Percentiles rank a stretch among this genome's conserved stretches.
Conservation (phyloP, 2,113 vertebrate genomes). For the Gobio gobio region DNA sequence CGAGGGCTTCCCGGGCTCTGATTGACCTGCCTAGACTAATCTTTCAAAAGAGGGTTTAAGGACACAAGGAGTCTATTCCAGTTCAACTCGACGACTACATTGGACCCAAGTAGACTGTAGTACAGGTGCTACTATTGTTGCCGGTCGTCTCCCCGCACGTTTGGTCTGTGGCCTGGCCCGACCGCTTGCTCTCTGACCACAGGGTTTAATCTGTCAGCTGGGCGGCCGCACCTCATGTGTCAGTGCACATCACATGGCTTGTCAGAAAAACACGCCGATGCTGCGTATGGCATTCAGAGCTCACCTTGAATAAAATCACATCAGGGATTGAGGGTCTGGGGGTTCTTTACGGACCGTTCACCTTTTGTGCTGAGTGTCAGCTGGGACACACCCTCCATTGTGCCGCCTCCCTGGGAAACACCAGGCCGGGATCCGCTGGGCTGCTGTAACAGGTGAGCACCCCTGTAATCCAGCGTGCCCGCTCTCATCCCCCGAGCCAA, state of each 20-base stretch:
- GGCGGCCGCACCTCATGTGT: conserved; percentile 56
- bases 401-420: conserved; percentile 61
- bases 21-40: conserved; percentile 63
- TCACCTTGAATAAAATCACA: conserved; percentile 56
- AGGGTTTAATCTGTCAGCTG: conserved; percentile 42
- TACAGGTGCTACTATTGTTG: conserved; percentile 65
- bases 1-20: conserved; percentile 43
- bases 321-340: conserved; percentile 33
- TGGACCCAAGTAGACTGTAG: background rate
- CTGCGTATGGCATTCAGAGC: conserved; percentile 34
- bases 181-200: conserved; percentile 22
- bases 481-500: conserved; percentile 11
- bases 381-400: conserved; percentile 62
- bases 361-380: conserved; percentile 62
- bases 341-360: conserved; percentile 17
- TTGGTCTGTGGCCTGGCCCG: conserved; percentile 41
- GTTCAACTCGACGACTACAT: background rate
- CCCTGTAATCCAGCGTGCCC: conserved; percentile 59
- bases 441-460: conserved; percentile 59
- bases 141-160: conserved; percentile 30
- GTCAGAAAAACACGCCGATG: conserved; percentile 53
- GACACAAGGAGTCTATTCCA: conserved; percentile 35
- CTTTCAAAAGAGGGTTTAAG: conserved; percentile 59
- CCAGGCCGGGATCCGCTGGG: conserved; percentile 32
- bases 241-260: conserved; percentile 62